Evolutionary conservation across 2,888 invertebrate species (phyloP), one percentile per base, ranked within the genome.

Genomic region (Drosophila mimetica): DNA sequence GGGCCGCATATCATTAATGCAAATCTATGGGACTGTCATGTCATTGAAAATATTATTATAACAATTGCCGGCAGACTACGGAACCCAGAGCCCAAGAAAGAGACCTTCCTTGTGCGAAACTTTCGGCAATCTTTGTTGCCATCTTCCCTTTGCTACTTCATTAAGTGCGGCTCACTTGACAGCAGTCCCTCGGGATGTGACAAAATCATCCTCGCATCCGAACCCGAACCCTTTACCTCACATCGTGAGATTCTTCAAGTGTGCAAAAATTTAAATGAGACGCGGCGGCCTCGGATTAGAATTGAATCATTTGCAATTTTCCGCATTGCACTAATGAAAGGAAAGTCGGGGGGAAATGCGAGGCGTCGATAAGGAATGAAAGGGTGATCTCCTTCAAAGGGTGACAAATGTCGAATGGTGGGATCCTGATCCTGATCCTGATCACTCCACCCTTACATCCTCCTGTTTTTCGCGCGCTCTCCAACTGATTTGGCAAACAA

Each of bases 161-260:
- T 84, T 84, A 84, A 84, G 86, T 86, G 86, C 83, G 83, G 86
- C 74, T 86, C 83, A 84, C 86, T 84, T 84, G 85, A 84, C 84
- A 86, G 71, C 50, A 60, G 34, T 34, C 44, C n/a, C 39, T 20
- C 41, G 41, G 54, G 36, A 50, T 46, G 58, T 46, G 66, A 48
- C 44, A 61, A 59, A 50, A 59, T 55, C 61, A 58, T 74, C 50
- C 18, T 16, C 4, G 50, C 9, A 34, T 48, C 54, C 16, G 42
- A 13, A 32, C 30, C 47, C 16, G 36, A 67, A 57, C 72, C 76
- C 59, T 69, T 50, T 30, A 13, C 14, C 28, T 32, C 6, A 22
- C 11, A 55, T 63, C 80, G 77, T 82, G 83, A 75, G 80, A 82
- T 6, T 30, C 50, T 64, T 75, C 58, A 81, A 78, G 83, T 79